Conservation (phyloP, 1,140 invertebrate genomes). For the Trichonephila inaurata region DNA sequence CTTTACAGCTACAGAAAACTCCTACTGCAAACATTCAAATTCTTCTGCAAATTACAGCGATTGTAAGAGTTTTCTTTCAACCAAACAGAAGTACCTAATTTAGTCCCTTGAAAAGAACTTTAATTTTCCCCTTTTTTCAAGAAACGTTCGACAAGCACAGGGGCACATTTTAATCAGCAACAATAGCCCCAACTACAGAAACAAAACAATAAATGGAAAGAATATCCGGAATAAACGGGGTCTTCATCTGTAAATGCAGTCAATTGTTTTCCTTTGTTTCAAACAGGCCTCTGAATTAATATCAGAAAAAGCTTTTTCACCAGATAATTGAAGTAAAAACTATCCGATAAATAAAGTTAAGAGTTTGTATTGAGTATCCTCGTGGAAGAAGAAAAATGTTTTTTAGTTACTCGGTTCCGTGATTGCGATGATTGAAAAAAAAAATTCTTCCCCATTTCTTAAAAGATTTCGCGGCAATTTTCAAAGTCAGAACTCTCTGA, state of each 20-base stretch:
- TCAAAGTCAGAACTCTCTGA: constrained; percentile 16
- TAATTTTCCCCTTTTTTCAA: constrained; percentile 30
- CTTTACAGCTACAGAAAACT: background rate
- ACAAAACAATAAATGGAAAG: background rate
- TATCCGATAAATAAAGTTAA: constrained; percentile 61
- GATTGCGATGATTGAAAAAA: constrained; percentile 49
- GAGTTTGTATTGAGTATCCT: constrained; percentile 29
- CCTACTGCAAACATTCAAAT: constrained; percentile 27
- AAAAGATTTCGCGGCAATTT: constrained; percentile 50
- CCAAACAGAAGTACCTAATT: constrained; percentile 23
- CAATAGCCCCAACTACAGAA: constrained; percentile 6
- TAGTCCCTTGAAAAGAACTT: constrained; percentile 27
- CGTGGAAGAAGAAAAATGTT: constrained; percentile 7
- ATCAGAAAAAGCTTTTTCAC: constrained; percentile 61
- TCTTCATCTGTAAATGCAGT: constrained; percentile 35
- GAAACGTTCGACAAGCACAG: constrained; percentile 1
- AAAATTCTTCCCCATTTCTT: background rate
- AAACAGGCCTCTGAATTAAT: constrained; percentile 37
- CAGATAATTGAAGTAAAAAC: constrained; percentile 57
- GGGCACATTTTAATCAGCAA: constrained; percentile 59
- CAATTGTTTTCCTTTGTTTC: constrained; percentile 25
- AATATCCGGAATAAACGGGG: constrained; percentile 19
- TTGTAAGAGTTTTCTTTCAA: background rate
- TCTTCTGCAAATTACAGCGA: constrained; percentile 17
- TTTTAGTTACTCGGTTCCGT: constrained; percentile 10